These are phyloP conservation scores for Cryptoblepharus egeriae DNA, from an alignment of 2,797 vertebrate genomes.

Conservation along the genomic window DNA sequence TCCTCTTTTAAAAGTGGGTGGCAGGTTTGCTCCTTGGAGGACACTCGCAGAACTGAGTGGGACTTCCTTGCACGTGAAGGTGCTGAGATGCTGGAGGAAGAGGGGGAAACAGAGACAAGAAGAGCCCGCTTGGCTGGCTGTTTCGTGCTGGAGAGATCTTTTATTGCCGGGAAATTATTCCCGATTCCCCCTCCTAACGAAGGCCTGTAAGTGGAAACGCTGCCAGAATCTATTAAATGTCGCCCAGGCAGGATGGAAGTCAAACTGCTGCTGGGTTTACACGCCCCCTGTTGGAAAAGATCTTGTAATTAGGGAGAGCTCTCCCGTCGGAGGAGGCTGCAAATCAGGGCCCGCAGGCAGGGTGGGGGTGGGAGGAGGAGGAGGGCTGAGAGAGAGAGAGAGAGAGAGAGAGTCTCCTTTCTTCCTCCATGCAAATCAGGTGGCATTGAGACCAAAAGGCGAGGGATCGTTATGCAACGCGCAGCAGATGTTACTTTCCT, in stretches of 20 bases:
- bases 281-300: slow-evolving; percentile 49
- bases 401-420: slow-evolving; percentile 9
- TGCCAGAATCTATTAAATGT: slow-evolving; percentile 38
- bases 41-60: background rate
- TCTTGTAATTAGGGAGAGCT: slow-evolving; percentile 7
- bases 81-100: background rate
- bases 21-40: background rate
- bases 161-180: slow-evolving; percentile 46
- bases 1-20: background rate
- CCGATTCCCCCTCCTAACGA: slow-evolving; percentile 35
- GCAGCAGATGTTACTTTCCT: slow-evolving; percentile 32
- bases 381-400: background rate
- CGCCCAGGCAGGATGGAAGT: slow-evolving; percentile 40
- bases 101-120: slow-evolving; percentile 10
- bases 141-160: slow-evolving; percentile 36
- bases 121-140: slow-evolving; percentile 19
- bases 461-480: slow-evolving; percentile 27
- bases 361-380: slow-evolving; percentile 1
- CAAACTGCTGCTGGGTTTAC: slow-evolving; percentile 35
- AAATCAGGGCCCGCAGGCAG: slow-evolving; percentile 24
- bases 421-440: slow-evolving; percentile 37
- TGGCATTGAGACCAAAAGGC: slow-evolving; percentile 8
- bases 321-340: slow-evolving; percentile 32
- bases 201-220: slow-evolving; percentile 38
- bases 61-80: background rate